These are phyloP conservation scores for Eupleurogrammus muticus DNA, from an alignment of 2,797 vertebrate genomes.

Conservation along the genomic window DNA sequence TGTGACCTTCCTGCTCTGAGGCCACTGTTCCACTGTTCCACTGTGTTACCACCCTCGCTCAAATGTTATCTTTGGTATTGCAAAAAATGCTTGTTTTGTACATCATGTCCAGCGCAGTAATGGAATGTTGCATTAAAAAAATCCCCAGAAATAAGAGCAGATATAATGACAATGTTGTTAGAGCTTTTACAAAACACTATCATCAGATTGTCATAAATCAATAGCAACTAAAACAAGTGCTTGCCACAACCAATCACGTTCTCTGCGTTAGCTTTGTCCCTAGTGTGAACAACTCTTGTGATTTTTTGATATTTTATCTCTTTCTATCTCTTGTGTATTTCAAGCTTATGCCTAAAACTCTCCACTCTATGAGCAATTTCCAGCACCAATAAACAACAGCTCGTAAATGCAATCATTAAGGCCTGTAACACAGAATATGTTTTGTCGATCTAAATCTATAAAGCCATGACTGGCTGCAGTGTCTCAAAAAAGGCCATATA, in stretches of 20 bases:
- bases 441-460: not conserved
- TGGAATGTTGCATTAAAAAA: too few relatives aligned
- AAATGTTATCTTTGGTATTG: too few relatives aligned
- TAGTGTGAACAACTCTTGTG: slow-evolving; percentile 7
- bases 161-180: too few relatives aligned
- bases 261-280: not conserved
- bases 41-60: too few relatives aligned
- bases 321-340: not conserved
- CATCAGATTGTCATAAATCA: slow-evolving; percentile 2
- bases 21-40: too few relatives aligned
- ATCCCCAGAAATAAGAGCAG: not conserved
- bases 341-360: slow-evolving; percentile 12
- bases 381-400: not conserved
- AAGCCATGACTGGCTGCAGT: not conserved
- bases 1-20: too few relatives aligned
- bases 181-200: too few relatives aligned
- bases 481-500: not conserved
- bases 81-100: not conserved
- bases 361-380: slow-evolving; percentile 12
- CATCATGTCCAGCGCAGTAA: not conserved
- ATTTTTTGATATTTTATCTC: slow-evolving; percentile 9
- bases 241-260: not conserved
- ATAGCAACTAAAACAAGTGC: not conserved
- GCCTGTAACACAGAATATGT: not conserved
- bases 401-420: not conserved